Base-by-base conservation (phyloP, 2,888 invertebrate species). In the Tachystola acroxantha region DNA sequence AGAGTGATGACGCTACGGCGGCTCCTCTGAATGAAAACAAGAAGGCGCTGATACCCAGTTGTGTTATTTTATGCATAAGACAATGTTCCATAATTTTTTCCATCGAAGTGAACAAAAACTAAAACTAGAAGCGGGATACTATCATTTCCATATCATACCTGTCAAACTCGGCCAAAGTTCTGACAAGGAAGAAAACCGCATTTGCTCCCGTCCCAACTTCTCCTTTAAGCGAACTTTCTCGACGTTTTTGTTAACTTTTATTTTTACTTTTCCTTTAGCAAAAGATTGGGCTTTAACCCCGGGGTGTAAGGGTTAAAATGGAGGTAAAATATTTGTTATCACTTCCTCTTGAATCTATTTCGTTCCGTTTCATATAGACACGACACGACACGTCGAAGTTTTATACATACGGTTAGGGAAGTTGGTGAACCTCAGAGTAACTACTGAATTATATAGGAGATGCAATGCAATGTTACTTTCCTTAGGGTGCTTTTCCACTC, bases 61-160 rank as follows among this genome's bases (percentile, higher is more conserved):
- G 16, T 3, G 3, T 6, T 6, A 3, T 16, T 6, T 4, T 3
- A 4, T 3, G 6, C 16, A 4, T 3, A 16, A 16, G 16, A 6
- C 16, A 6, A 16, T 16, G 6, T 3, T 4, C 16, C 6, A 16
- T 6, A 16, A 10, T 19, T 10, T 30, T 16, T 19, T 30, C 9
- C 12, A 12, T n/a, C 9, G 7, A 16, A 33, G 31, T 14, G 26
- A 33, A 33, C 24, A 12, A 25, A 25, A 26, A 7, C 24, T 7
- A 10, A 25, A 14, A 29, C 29, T 9, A 13, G 20, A 34, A 28
- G 16, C 4, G 7, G 2, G 12, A 34, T 26, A 34, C 34, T 28
- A 34, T 34, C 34, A 34, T 34, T 34, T 28, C 28, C 34, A 27
- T 34, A 34, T 34, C 16, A 13, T 33, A 33, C 33, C 33, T 34